Evolutionary conservation across 1,140 invertebrate genomes (phyloP), one percentile per base, ranked within the genome.

Genomic region (Drosophila persimilis): DNA sequence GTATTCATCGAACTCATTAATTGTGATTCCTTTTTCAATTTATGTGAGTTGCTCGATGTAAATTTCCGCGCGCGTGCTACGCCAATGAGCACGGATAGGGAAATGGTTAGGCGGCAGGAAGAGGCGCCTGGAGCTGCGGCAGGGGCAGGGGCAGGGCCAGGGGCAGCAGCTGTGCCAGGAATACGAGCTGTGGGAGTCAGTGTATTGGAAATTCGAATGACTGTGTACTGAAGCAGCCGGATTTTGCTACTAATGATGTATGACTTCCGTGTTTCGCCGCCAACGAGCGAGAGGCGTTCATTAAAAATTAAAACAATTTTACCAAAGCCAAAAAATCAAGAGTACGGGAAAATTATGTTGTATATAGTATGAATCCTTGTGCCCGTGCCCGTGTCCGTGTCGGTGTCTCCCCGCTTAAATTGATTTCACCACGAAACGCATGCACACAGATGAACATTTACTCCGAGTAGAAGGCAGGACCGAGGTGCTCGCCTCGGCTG

Each of bases 1-100:
- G 71, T 55, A 88, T 83, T 86, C 83, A 86, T 83, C 83, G 83
- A 86, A 86, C 83, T 86, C 83, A 86, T 88, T 86, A 86, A 86
- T 86, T 86, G 83, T 88, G 83, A 86, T 86, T 86, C 78, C 84
- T 88, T 75, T 86, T 83, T 72, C 75, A 84, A 84, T 84, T 84
- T 84, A 84, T 84, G 73, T 81, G 64, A 67, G 64, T 69, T 77
- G 54, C 54, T 76, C 47, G 73, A 76, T 76, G 73, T 76, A 76
- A 76, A 76, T 76, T 76, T 76, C 47, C 53, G 78, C 20, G 54
- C 56, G 62, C 73, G 62, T 75, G 72, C 72, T 50, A 8, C 31
- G 60, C 43, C 31, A 39, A 57, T 70, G 60, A 51, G 39, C 46
- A n/a, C n/a, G 22, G 6, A 22, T 20, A 17, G 13, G 1, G 58